Evolutionary conservation across 1,140 invertebrate genomes (phyloP), one percentile per base, ranked within the genome.

Genomic region (Bombus fervidus): DNA sequence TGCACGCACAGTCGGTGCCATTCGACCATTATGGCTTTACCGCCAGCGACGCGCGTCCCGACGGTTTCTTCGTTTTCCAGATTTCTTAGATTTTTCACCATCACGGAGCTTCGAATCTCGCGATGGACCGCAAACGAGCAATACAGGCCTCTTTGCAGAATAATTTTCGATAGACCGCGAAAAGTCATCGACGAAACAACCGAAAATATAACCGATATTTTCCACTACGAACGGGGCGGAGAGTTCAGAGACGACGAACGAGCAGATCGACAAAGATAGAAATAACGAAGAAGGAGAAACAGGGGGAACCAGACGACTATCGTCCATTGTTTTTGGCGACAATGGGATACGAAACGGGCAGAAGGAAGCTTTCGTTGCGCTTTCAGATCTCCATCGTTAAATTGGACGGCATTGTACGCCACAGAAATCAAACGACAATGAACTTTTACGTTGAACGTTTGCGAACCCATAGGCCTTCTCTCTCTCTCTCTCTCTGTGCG

Each of bases 371-470:
- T 90, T 81, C 87, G 89, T 87, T 84, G 88, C 79, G 66, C 75
- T 87, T 89, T 85, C 82, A 89, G 82, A 89, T 82, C 71, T 37
- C 43, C 66, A 85, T 90, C 79, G 83, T 90, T 90, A 90, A 87
- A 90, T 90, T 89, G 86, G 82, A 59, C 34, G 79, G 64, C 59
- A 87, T 85, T 85, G 86, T 87, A 59, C 12, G 82, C 62, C 69
- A 71, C 71, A 79, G 75, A 85, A 87, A 85, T 87, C 82, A 76
- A 57, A 39, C 80, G 82, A 87, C 82, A 80, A 87, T 85, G 82
- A 87, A 85, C 69, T 82, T 85, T 84, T 69, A 62, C 81, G 22
- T 43, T 47, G 28, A 12, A 62, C 47, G 18, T 53, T 53, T 53
- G 18, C 47, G 15, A 18, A 47, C 5, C 59, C 37, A n/a, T 31